phyloP scores from a whole-genome alignment of 2,113 vertebrate species.

The Theropithecus gelada region DNA sequence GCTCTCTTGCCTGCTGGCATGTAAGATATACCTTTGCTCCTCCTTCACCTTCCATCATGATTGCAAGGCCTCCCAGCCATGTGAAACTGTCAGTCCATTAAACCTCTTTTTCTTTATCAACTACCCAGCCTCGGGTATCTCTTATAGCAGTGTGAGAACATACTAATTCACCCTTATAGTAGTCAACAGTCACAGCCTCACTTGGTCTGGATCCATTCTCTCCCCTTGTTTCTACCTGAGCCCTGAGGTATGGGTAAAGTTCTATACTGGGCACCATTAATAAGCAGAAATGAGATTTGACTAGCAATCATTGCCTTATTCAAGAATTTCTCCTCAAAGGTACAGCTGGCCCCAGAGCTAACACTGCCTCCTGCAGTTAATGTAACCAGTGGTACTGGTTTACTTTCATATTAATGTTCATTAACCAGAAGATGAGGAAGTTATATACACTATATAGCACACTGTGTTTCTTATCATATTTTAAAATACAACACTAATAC shows the following conservation, averaged over 20 bases:
- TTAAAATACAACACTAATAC: background rate
- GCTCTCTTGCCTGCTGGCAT: too few species aligned
- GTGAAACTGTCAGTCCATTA: too few species aligned
- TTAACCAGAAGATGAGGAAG: background rate
- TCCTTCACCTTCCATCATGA: too few species aligned
- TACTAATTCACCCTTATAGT: too few species aligned
- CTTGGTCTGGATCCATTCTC: background rate
- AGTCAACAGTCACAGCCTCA: background rate
- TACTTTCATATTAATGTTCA: background rate
- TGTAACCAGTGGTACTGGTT: background rate
- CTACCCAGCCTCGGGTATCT: too few species aligned
- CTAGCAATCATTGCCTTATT: background rate
- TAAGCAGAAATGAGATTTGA: background rate
- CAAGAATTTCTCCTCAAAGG: slow-evolving; percentile 10
- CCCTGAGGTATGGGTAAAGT: too few species aligned
- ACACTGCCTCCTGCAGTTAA: background rate
- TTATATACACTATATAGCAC: background rate
- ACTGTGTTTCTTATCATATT: too few species aligned
- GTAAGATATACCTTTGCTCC: too few species aligned
- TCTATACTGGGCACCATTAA: background rate
- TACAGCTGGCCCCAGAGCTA: background rate
- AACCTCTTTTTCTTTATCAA: too few species aligned
- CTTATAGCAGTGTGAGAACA: too few species aligned
- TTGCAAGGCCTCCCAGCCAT: too few species aligned
- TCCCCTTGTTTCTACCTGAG: background rate